These are phyloP conservation scores for Drosophila seclusa DNA, from an alignment of 2,888 invertebrate species.

Conservation along the genomic window DNA sequence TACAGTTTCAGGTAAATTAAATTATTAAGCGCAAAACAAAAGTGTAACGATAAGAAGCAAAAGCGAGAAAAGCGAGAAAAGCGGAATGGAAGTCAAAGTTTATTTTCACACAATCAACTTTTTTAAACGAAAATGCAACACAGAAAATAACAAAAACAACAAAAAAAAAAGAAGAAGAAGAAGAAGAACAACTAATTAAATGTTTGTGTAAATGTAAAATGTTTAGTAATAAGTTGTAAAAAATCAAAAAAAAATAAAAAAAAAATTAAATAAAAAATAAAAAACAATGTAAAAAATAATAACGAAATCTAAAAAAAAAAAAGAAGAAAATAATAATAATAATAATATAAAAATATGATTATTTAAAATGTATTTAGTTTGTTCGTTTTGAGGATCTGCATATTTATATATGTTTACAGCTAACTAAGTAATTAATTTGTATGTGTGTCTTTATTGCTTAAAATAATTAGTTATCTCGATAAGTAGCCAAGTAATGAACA, in stretches of 20 bases:
- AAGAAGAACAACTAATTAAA: constrained; percentile 33
- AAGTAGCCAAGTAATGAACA: constrained; percentile 73
- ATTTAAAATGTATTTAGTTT: constrained; percentile 54
- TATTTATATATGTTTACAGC: constrained; percentile 52
- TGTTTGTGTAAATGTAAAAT: constrained; percentile 66
- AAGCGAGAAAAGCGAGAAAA: constrained; percentile 3
- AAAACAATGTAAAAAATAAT: constrained; percentile 52
- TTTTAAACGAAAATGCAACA: constrained; percentile 26
- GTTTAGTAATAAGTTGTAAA: constrained; percentile 33
- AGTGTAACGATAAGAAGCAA: background rate
- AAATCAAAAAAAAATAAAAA: background rate
- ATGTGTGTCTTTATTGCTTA: constrained; percentile 36
- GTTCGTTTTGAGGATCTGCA: constrained; percentile 56
- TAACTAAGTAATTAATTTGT: constrained; percentile 48
- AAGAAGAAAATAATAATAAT: background rate
- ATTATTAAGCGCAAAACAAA: constrained; percentile 3
- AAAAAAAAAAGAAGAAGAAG: too few relatives aligned
- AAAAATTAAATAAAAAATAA: constrained; percentile 24
- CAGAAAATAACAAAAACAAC: constrained; percentile 16
- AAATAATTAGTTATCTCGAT: constrained; percentile 43
- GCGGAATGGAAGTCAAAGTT: constrained; percentile 18
- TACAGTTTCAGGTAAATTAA: constrained; percentile 27
- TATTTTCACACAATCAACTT: constrained; percentile 43
- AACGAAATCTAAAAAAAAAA: constrained; percentile 29
- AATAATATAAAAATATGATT: constrained; percentile 9